These are phyloP conservation scores for Camponotus vicinus DNA, from an alignment of 1,140 invertebrate genomes.

Conservation along the genomic window DNA sequence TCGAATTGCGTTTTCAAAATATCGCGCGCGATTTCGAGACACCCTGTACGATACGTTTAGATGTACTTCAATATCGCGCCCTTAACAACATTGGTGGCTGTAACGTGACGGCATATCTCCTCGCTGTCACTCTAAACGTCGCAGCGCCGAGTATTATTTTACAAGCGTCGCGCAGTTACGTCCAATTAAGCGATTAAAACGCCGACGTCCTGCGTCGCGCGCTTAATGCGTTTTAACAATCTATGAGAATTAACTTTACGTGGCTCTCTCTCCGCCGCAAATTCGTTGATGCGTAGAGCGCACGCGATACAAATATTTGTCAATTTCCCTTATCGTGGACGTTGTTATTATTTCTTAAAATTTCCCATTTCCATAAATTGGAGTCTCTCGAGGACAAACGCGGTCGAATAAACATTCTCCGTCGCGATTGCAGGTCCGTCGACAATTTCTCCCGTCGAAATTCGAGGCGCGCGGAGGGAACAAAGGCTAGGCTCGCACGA, in stretches of 20 bases:
- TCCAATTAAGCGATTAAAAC: constrained; percentile 64
- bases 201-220: neutral
- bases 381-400: neutral
- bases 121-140: neutral
- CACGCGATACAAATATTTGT: constrained; percentile 20
- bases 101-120: neutral
- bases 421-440: too few relatives aligned
- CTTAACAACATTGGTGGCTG: neutral
- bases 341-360: constrained; percentile 13
- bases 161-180: constrained; percentile 49
- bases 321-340: neutral
- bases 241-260: constrained; percentile 34
- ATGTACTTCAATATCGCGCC: constrained; percentile 1
- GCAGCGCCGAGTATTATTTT: constrained; percentile 25
- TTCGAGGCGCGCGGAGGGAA: neutral
- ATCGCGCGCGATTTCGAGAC: neutral
- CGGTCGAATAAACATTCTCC: neutral
- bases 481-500: neutral
- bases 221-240: constrained; percentile 50
- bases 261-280: neutral
- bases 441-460: constrained; percentile 17
- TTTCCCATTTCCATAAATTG: neutral
- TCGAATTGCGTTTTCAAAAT: neutral
- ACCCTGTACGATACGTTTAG: neutral
- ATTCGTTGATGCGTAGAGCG: neutral